Evolutionary conservation across 2,797 vertebrate species (phyloP), one percentile per base, ranked within the genome.

Genomic region (Arnoldichthys spilopterus): DNA sequence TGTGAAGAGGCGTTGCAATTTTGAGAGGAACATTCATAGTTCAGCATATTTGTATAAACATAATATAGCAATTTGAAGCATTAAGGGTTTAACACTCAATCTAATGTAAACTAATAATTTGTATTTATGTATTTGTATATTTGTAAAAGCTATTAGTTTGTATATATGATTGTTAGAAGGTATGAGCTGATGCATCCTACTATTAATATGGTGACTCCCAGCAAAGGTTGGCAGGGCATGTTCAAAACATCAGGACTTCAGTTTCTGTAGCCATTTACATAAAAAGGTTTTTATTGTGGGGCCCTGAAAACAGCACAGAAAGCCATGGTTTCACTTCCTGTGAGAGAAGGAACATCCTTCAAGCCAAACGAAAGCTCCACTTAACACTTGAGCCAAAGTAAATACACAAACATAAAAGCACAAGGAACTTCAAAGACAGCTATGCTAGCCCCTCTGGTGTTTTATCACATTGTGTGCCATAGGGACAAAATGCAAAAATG

Each of bases 351-450:
- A 87, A 85, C 85, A 88, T 87, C 86, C 87, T 89, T 86, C 82
- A 87, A 84, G 73, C 76, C 74, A 2, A 85, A 88, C 11, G 54
- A 87, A 86, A 89, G 82, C 70, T 76, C 88, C 82, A 90, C 89
- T 90, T 89, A 90, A 91, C 90, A 91, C 91, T 86, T 89, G 82
- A 86, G 85, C 85, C 83, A 85, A 72, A 82, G 84, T 89, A 91
- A 91, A 91, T 77, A 91, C 76, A 86, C 81, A 68, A 69, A 85
- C 81, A 91, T 91, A 83, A 90, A 90, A 90, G 81, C 87, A 75
- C 87, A 43, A 54, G 82, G 7, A 82, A 87, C 86, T 90, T 91
- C 88, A 92, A 88, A 90, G 84, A 72, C 1, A 30, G 32, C 75
- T 15, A 62, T 9, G 47, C 11, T 37, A 1, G 51, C 40, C 72